Evolutionary conservation across 2,797 vertebrate species (phyloP), one percentile per base, ranked within the genome.

Genomic region (Notoglanidium macrostoma): DNA sequence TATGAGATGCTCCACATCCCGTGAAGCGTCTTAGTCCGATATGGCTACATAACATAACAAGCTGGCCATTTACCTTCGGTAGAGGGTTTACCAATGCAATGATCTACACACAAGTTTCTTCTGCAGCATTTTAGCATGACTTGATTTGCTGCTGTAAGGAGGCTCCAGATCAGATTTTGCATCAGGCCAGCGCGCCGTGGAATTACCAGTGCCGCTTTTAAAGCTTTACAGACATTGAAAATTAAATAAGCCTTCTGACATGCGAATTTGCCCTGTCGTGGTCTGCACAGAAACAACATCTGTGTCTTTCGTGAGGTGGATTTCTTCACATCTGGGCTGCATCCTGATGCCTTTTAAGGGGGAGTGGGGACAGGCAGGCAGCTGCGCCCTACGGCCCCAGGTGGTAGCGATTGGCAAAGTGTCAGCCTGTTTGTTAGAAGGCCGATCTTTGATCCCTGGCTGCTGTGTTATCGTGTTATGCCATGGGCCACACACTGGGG

Each of bases 291-390:
- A 90, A 91, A 89, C 92, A 94, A 94, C 95, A 95, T 95, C 94
- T 95, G 94, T 86, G 92, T 90, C 91, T 95, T 94, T 93, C 94
- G 92, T 95, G 95, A 95, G 93, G 95, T 90, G 92, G 92, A 88
- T 85, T 74, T 84, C 78, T 92, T 83, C 91, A 92, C 94, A 96
- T 96, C 94, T 96, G 95, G 93, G 91, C 86, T 5, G 79, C 82
- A 90, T 92, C 92, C 91, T 86, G 90, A 93, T 93, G 94, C 91
- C 92, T 93, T 91, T 87, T 85, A 91, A 93, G 92, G 44, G 55
- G 83, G 90, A 49, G 94, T 92, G 93, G 94, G 93, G 94, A 94
- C 51, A 59, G 89, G 90, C 91, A 89, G 76, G 91, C 95, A 95
- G 95, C 95, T 95, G 95, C 92, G 87, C 91, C 93, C 92, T 85